phyloP scores from a whole-genome alignment of 37 sponge, comb jelly and placozoan species.

The Petrosia ficiformis region DNA sequence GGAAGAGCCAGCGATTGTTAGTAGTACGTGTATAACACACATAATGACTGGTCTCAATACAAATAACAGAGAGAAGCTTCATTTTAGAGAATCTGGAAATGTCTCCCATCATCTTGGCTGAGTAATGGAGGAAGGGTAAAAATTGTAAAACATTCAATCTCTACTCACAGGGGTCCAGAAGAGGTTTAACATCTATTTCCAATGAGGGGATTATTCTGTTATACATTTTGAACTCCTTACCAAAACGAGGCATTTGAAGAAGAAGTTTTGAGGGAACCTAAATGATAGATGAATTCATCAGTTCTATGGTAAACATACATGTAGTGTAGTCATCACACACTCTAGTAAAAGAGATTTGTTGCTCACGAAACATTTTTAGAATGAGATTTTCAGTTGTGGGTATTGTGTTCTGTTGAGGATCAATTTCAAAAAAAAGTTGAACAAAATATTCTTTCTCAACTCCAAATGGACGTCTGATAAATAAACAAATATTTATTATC shows the following conservation, averaged over 20 bases:
- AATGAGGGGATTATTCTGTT: slow-evolving; percentile 73
- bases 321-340: slow-evolving; percentile 13
- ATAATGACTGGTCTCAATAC: slow-evolving; percentile 96
- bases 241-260: slow-evolving; percentile 90
- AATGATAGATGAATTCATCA: background rate
- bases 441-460: slow-evolving; percentile 68
- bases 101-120: background rate
- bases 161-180: background rate
- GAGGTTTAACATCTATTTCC: slow-evolving; percentile 33
- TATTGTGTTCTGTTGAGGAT: slow-evolving; percentile 10
- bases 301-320: background rate
- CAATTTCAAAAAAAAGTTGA: slow-evolving; percentile 73
- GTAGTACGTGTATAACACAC: slow-evolving; percentile 81
- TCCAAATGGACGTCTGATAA: slow-evolving; percentile 72
- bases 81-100: slow-evolving; percentile 3
- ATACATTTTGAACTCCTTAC: slow-evolving; percentile 85
- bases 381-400: slow-evolving; percentile 42
- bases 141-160: too few relatives aligned
- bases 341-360: slow-evolving; percentile 64
- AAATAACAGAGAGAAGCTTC: slow-evolving; percentile 87
- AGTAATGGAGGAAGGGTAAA: too few relatives aligned
- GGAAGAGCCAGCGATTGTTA: slow-evolving; percentile 84
- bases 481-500: background rate
- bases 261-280: slow-evolving; percentile 68
- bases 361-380: slow-evolving; percentile 46